Evolutionary conservation across 2,888 invertebrate species (phyloP).

Genomic region (Tuta absoluta): DNA sequence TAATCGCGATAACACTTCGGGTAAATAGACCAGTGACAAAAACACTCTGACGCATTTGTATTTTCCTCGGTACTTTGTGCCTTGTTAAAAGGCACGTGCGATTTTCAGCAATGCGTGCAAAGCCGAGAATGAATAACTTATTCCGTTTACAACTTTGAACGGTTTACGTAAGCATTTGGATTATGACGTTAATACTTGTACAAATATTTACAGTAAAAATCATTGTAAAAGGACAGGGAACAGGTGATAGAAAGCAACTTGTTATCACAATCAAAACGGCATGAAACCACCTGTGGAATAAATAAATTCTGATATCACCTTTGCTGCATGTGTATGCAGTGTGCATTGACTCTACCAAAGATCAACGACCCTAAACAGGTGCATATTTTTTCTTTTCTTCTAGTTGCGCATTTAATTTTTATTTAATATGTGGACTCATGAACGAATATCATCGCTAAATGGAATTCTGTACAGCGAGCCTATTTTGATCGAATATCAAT

Average conservation of each 20-base stretch:
- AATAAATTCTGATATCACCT: slow-evolving; percentile 12
- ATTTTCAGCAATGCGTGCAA: background rate
- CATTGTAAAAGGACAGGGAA: background rate
- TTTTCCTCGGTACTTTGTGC: slow-evolving; percentile 14
- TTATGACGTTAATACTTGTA: slow-evolving; percentile 14
- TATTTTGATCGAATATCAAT: background rate
- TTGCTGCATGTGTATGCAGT: slow-evolving; percentile 30
- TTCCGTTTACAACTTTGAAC: slow-evolving; percentile 1
- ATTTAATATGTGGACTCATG: background rate
- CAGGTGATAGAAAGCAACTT: background rate
- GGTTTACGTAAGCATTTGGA: background rate
- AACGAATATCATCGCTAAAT: background rate
- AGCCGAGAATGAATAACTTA: background rate
- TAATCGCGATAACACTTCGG: slow-evolving; percentile 37
- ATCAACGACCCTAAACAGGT: slow-evolving; percentile 35
- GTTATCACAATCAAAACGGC: slow-evolving; percentile 4
- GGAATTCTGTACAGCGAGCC: background rate
- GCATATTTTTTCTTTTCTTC: slow-evolving; percentile 11
- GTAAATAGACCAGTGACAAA: slow-evolving; percentile 31
- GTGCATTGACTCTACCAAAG: slow-evolving; percentile 39
- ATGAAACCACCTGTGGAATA: slow-evolving; percentile 19
- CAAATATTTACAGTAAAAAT: slow-evolving; percentile 3
- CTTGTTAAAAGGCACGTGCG: background rate
- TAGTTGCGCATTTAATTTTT: slow-evolving; percentile 7
- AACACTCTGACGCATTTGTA: slow-evolving; percentile 33